Conservation (phyloP, 2,113 vertebrate genomes). For the Blennius ocellaris region DNA sequence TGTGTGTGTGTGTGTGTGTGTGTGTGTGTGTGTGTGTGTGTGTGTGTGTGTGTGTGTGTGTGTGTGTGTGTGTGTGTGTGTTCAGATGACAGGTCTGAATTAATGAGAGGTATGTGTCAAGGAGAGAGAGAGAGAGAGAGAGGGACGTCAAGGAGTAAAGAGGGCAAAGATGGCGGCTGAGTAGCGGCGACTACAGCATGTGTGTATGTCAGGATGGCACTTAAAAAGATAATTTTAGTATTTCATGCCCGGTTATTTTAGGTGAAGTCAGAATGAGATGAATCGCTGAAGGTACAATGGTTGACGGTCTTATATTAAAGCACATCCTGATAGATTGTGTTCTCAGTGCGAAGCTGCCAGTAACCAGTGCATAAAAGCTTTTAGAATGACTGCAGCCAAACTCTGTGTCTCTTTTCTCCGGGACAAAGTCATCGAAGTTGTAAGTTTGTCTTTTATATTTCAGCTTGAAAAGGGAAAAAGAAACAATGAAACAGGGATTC, state of each 20-base stretch:
- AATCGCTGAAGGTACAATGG: slow-evolving; percentile 40
- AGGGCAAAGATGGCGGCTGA: slow-evolving; percentile 70
- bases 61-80: slow-evolving; percentile 39
- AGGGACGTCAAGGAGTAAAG: slow-evolving; percentile 71
- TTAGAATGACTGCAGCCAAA: slow-evolving; percentile 23
- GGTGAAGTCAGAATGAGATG: slow-evolving; percentile 48
- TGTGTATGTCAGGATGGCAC: slow-evolving; percentile 45
- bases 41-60: slow-evolving; percentile 16
- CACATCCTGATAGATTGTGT: slow-evolving; percentile 6
- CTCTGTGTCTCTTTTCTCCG: slow-evolving; percentile 1
- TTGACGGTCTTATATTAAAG: slow-evolving; percentile 45
- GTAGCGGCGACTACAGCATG: slow-evolving; percentile 44
- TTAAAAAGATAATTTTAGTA: slow-evolving; percentile 60
- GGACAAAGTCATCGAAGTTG: slow-evolving; percentile 4
- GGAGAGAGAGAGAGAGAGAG: slow-evolving; percentile 54
- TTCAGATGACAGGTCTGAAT: slow-evolving; percentile 65
- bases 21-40: slow-evolving; percentile 3
- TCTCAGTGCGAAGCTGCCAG: slow-evolving; percentile 8
- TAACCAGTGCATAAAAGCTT: slow-evolving; percentile 23
- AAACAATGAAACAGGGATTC: too few relatives aligned
- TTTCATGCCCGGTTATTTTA: slow-evolving; percentile 58
- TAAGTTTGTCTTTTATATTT: slow-evolving; percentile 28
- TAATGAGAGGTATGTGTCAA: slow-evolving; percentile 77
- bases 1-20: slow-evolving; percentile 43
- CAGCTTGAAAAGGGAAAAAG: slow-evolving; percentile 2